Evolutionary conservation across 2,888 invertebrate genomes (phyloP), one percentile per base, ranked within the genome.

Genomic region (Atherix ibis): DNA sequence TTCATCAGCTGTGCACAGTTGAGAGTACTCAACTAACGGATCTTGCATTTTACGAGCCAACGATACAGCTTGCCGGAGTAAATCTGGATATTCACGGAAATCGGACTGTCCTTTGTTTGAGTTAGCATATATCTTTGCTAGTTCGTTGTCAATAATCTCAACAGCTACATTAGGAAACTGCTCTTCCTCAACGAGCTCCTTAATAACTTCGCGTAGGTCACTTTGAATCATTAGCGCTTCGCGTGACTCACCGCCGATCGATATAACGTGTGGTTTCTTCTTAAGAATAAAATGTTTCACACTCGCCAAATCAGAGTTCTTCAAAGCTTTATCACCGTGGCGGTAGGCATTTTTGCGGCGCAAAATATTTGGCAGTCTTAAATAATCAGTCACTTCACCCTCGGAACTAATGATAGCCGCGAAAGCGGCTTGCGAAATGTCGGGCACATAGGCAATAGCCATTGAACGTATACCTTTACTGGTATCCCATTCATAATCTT

Each of bases 1-100:
- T 44, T 97, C 94, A 51, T 98, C 97, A 0, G 81, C 74, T 4
- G 91, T 92, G 56, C 94, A 97, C 0, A 98, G 65, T 53, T 97
- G 95, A 1, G 92, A 85, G 57, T 88, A 94, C 58, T 98, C 98
- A 41, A 94, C 74, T 0, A 98, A 65, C 0, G 98, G 97, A 63
- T 98, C 98, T 61, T 97, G 92, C 50, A 95, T 65, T 38, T 87
- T 70, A 15, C 98, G 71, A 0, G 88, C 95, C 39, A 97, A 64
- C 1, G 94, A 95, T 35, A 95, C 77, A 0, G 97, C 92, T 62
- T 97, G 88, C 1, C 92, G 71, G 3, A 97, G 63, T 10, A 92
- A 64, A 30, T 78, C 74, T 0, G 97, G 97, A 61, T 92, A 95
- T 51, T 95, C 94, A 41, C 88, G 69, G 55, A 92, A 92, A 54